Evolutionary conservation across 2,113 vertebrate species (phyloP).

Genomic region (Tonatia bakeri): DNA sequence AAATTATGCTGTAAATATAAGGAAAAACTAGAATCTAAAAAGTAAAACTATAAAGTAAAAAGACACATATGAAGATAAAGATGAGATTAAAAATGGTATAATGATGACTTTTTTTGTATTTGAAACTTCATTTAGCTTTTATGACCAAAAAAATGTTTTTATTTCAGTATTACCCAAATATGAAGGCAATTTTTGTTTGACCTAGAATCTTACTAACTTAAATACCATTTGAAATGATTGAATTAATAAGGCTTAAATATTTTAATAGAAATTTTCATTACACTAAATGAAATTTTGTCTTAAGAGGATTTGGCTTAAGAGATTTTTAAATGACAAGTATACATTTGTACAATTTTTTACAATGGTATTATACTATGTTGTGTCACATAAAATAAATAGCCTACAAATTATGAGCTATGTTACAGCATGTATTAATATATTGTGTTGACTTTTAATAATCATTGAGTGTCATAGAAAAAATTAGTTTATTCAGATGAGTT

Average conservation of each 20-base stretch:
- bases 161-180: not conserved
- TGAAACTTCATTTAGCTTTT: not conserved
- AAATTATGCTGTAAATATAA: not conserved
- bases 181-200: not conserved
- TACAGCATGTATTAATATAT: not conserved
- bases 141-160: not conserved
- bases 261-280: conserved; percentile 26
- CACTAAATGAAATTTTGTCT: not conserved
- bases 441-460: not conserved
- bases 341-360: not conserved
- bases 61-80: not conserved
- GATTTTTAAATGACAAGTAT: not conserved
- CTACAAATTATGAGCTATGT: not conserved
- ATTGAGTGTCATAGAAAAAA: not conserved
- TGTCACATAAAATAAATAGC: not conserved
- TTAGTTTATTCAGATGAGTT: not conserved
- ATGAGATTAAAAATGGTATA: not conserved
- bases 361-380: not conserved
- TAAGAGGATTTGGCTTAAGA: conserved; percentile 21
- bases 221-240: not conserved
- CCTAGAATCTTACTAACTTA: not conserved
- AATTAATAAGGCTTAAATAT: not conserved
- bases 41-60: not conserved
- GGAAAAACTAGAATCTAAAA: not conserved
- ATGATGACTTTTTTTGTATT: not conserved